These are phyloP conservation scores for Toxotes jaculatrix DNA, from an alignment of 2,113 vertebrate genomes.

Conservation along the genomic window DNA sequence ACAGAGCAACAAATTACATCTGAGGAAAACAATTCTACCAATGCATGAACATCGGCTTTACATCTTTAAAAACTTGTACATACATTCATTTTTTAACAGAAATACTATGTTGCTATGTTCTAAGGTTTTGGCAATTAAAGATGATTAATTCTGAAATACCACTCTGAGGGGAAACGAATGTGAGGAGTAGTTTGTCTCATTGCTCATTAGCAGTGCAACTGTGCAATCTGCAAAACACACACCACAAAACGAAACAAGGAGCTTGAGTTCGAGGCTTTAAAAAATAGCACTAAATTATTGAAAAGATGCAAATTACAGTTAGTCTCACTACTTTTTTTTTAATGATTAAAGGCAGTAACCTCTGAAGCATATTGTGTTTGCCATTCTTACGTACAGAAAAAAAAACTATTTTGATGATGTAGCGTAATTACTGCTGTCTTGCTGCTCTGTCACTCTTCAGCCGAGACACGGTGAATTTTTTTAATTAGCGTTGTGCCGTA, in stretches of 20 bases:
- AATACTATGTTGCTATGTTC: conserved; percentile 39
- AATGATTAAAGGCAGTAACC: conserved; percentile 43
- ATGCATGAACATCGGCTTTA: conserved; percentile 2
- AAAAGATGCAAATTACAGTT: conserved; percentile 43
- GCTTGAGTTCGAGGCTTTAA: conserved; percentile 37
- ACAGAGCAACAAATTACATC: conserved; percentile 3
- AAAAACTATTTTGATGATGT: conserved; percentile 12
- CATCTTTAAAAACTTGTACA: conserved; percentile 25
- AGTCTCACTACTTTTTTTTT: neutral
- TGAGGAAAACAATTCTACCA: neutral
- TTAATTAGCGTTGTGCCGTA: conserved; percentile 56
- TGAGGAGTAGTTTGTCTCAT: conserved; percentile 39
- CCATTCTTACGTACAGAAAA: conserved; percentile 9
- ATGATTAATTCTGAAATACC: conserved; percentile 50
- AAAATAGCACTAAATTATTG: conserved; percentile 46
- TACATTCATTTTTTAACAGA: conserved; percentile 2
- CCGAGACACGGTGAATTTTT: conserved; percentile 32
- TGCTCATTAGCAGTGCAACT: conserved; percentile 57
- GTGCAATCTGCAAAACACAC: conserved; percentile 57
- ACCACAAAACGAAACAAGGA: conserved; percentile 41
- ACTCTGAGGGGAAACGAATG: conserved; percentile 48
- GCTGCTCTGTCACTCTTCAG: conserved; percentile 29
- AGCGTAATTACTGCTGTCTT: conserved; percentile 32
- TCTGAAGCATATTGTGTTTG: conserved; percentile 26
- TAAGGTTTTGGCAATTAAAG: conserved; percentile 55